Evolutionary conservation across 2,888 invertebrate species (phyloP).

Genomic region (Therioaphis trifolii): DNA sequence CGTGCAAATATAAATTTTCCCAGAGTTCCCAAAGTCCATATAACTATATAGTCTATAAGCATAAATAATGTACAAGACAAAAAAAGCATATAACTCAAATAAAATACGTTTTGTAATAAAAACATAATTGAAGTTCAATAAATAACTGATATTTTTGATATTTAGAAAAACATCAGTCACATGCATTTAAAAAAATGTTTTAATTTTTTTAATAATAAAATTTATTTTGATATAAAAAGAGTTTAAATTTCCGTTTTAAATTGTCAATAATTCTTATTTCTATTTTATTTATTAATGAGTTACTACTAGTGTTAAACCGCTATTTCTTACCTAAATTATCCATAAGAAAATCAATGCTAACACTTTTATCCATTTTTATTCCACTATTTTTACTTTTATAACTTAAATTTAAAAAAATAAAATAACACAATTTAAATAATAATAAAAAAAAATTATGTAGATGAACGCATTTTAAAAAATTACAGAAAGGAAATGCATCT

Average conservation of each 20-base stretch:
- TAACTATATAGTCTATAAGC: no score
- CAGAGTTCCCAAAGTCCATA: no score
- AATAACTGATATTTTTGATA: no score
- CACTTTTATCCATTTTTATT: conserved; percentile 42
- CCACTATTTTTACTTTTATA: neutral
- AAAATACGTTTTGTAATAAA: no score
- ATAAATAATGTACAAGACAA: no score
- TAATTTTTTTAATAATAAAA: conserved; percentile 21
- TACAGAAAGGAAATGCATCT: conserved; percentile 16
- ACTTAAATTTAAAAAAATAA: conserved; percentile 33
- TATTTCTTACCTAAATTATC: conserved; percentile 43
- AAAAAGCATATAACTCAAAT: no score
- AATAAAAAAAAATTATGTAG: neutral
- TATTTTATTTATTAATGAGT: neutral
- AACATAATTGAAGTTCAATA: no score
- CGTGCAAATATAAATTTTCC: no score
- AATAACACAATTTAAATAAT: conserved; percentile 3
- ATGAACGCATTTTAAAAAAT: conserved; percentile 10
- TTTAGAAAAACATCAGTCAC: no score
- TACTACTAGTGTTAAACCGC: neutral
- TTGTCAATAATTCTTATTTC: no score
- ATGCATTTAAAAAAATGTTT: neutral
- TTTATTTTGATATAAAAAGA: neutral
- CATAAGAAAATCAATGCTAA: conserved; percentile 46
- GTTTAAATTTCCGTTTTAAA: neutral